A percentile compares a stretch with the other conserved stretches of the same genome.
These are phyloP conservation scores for Agrotis exclamationis DNA, from an alignment of 2,888 invertebrate species.

Conservation along the genomic window DNA sequence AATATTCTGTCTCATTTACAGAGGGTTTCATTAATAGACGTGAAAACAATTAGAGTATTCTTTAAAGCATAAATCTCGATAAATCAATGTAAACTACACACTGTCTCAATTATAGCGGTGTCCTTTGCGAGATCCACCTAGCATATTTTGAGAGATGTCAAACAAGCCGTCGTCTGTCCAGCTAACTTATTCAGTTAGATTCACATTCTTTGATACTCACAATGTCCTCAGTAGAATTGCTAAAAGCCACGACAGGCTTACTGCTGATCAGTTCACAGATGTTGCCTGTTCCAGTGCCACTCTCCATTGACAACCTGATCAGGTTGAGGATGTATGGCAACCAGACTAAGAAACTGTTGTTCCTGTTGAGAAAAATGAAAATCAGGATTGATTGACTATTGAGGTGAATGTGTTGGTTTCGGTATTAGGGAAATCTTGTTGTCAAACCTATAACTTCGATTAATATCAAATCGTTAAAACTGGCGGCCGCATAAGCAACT, in stretches of 20 bases:
- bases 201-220: slow-evolving; percentile 45
- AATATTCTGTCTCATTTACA: no score
- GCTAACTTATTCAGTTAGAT: no score
- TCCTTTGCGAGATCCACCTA: no score
- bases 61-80: no score
- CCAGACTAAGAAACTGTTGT: slow-evolving; percentile 91
- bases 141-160: no score
- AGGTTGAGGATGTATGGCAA: slow-evolving; percentile 90
- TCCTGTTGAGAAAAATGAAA: slow-evolving; percentile 75
- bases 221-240: slow-evolving; percentile 50
- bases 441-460: not conserved
- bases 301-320: slow-evolving; percentile 78
- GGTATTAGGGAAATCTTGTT: not conserved
- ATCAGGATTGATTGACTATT: not conserved
- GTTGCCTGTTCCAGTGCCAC: slow-evolving; percentile 70
- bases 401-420: not conserved
- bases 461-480: not conserved
- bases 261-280: slow-evolving; percentile 81
- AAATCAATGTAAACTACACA: no score
- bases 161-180: no score
- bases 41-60: no score
- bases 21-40: no score
- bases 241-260: slow-evolving; percentile 37
- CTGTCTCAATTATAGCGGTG: no score
- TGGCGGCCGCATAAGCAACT: no score